Conservation (phyloP, 2,888 invertebrate species). For the Anagyrus pseudococci region DNA sequence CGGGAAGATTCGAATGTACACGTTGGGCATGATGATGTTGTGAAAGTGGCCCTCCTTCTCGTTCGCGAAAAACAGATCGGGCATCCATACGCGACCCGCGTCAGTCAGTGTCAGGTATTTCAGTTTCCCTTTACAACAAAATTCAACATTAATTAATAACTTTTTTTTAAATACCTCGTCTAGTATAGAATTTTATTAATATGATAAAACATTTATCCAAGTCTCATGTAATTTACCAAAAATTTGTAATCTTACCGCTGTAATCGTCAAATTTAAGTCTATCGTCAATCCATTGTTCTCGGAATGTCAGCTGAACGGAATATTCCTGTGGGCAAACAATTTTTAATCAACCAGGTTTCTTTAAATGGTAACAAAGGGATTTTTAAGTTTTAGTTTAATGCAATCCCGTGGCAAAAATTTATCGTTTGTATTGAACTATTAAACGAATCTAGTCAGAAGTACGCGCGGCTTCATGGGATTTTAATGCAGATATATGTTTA, state of each 20-base stretch:
- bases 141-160: constrained; percentile 18
- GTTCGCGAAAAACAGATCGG: constrained; percentile 96
- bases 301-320: constrained; percentile 95
- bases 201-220: too few species aligned
- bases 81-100: constrained; percentile 97
- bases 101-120: constrained; percentile 93
- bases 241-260: constrained; percentile 68
- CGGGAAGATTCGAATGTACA: constrained; percentile 95
- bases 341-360: constrained; percentile 23
- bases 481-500: neutral
- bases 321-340: constrained; percentile 81
- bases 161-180: too few species aligned
- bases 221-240: too few species aligned
- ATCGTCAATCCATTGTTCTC: constrained; percentile 97
- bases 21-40: constrained; percentile 97
- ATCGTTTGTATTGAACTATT: constrained; percentile 4
- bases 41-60: constrained; percentile 98
- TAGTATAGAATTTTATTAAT: too few species aligned
- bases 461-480: constrained; percentile 4
- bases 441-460: neutral
- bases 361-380: neutral
- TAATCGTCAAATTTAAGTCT: constrained; percentile 88
- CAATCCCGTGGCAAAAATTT: constrained; percentile 12
- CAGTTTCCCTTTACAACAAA: constrained; percentile 71
- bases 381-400: constrained; percentile 17